Evolutionary conservation across 2,113 vertebrate genomes (phyloP).

Genomic region (Setophaga petechia): DNA sequence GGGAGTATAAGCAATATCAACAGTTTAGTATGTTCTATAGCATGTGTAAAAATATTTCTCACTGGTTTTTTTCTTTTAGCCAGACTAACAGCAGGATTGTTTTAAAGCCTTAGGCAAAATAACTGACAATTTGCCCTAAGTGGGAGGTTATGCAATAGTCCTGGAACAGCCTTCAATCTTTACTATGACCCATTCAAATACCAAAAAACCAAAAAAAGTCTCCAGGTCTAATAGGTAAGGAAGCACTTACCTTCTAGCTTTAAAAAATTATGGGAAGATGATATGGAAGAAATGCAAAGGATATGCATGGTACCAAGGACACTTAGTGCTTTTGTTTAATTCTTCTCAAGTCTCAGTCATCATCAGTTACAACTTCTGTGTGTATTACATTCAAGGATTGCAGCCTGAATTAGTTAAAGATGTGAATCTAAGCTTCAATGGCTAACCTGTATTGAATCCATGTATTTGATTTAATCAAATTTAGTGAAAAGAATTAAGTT

Average conservation of each 20-base stretch:
- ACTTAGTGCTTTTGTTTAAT: not conserved
- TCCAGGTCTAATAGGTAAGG: not conserved
- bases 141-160: not conserved
- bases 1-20: not conserved
- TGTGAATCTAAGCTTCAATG: not conserved
- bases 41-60: not conserved
- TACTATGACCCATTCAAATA: not conserved
- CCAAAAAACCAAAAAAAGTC: not conserved
- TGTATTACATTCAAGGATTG: not conserved
- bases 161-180: not conserved
- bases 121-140: not conserved
- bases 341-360: not conserved
- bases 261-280: not conserved
- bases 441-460: not conserved
- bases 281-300: not conserved
- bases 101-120: not conserved
- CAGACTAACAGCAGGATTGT: not conserved
- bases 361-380: not conserved
- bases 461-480: conserved; percentile 11
- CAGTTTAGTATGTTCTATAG: not conserved
- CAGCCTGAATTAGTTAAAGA: not conserved
- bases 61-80: not conserved
- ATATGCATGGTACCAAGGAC: not conserved
- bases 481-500: not conserved
- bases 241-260: not conserved